Conservation (phyloP, 2,888 invertebrate species). For the Xylocampa areola region DNA sequence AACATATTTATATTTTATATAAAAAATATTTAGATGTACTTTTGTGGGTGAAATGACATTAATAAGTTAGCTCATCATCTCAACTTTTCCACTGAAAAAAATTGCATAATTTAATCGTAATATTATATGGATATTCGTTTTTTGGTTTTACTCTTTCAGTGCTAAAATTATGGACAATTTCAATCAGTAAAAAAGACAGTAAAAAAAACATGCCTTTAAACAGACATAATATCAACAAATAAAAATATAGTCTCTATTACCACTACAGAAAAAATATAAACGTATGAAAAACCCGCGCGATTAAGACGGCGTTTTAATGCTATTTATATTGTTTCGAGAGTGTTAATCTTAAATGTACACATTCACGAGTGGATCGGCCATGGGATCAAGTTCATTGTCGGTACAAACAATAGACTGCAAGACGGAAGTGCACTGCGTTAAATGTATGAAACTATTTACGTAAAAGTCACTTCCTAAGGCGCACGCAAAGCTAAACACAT, state of each 20-base stretch:
- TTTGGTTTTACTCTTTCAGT: constrained; percentile 3
- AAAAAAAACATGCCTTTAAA: constrained; percentile 45
- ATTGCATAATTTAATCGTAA: constrained; percentile 7
- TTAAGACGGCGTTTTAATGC: constrained; percentile 17
- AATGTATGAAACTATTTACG: constrained; percentile 54
- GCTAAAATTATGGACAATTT: constrained; percentile 17
- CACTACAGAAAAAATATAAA: constrained; percentile 36
- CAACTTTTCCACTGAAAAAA: constrained; percentile 21
- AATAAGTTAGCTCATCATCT: constrained; percentile 30
- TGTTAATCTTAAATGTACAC: constrained; percentile 40
- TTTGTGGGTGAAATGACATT: constrained; percentile 15
- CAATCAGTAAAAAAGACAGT: constrained; percentile 29
- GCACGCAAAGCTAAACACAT: constrained; percentile 76
- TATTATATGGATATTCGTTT: not conserved
- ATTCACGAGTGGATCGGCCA: constrained; percentile 41
- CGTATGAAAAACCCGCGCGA: constrained; percentile 4
- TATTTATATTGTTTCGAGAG: constrained; percentile 41
- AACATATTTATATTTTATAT: constrained; percentile 1
- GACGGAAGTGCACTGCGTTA: constrained; percentile 53
- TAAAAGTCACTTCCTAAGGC: constrained; percentile 67
- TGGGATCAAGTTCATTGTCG: constrained; percentile 56
- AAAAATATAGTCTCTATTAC: constrained; percentile 44
- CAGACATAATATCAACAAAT: constrained; percentile 44
- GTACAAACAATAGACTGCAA: constrained; percentile 49
- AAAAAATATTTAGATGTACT: constrained; percentile 19